Evolutionary conservation across 2,888 invertebrate genomes (phyloP).

Genomic region (Bimastos eiseni): DNA sequence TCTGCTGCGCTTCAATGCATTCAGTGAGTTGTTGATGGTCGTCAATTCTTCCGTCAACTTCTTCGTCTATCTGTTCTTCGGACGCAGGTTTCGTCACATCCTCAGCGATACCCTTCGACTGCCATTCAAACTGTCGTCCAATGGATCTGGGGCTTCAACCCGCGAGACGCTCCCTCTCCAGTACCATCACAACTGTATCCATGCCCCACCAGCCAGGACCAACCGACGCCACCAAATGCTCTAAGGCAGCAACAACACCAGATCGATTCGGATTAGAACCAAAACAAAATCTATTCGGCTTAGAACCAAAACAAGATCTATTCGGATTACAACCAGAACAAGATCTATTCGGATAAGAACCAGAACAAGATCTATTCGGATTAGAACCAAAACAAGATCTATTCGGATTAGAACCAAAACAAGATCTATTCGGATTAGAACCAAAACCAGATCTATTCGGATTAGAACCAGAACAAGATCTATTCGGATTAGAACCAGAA

Average conservation of each 20-base stretch:
- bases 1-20: slow-evolving; percentile 20
- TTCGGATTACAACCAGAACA: too few relatives aligned
- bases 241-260: neutral
- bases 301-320: too few relatives aligned
- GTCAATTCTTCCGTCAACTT: slow-evolving; percentile 46
- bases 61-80: slow-evolving; percentile 44
- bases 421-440: too few relatives aligned
- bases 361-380: too few relatives aligned
- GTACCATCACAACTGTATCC: slow-evolving; percentile 7
- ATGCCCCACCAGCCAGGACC: neutral
- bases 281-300: too few relatives aligned
- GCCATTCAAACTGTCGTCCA: slow-evolving; percentile 17
- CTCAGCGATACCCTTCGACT: slow-evolving; percentile 23
- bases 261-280: too few relatives aligned
- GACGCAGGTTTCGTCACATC: slow-evolving; percentile 41
- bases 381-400: too few relatives aligned
- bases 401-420: too few relatives aligned
- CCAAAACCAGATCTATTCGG: too few relatives aligned
- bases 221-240: slow-evolving; percentile 21
- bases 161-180: slow-evolving; percentile 15
- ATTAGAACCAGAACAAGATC: too few relatives aligned
- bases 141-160: neutral
- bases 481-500: too few relatives aligned
- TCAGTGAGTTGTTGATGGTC: slow-evolving; percentile 38
- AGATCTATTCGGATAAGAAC: too few relatives aligned